Evolutionary conservation across 2,113 vertebrate genomes (phyloP).

Genomic region (Nyctereutes procyonoides): DNA sequence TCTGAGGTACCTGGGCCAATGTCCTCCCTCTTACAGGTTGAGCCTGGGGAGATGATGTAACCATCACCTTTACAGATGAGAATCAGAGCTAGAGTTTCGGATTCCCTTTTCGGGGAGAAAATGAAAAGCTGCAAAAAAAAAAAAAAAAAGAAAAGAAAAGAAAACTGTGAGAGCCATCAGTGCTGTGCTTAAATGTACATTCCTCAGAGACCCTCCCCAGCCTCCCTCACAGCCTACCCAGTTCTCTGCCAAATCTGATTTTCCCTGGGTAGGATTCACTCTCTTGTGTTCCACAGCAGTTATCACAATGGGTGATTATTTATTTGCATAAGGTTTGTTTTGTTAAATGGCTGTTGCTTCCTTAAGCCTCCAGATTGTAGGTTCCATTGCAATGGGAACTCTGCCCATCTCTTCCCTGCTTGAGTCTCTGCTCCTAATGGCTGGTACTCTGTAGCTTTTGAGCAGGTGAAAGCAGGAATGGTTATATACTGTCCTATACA

Average conservation of each 20-base stretch:
- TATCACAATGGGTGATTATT: background rate
- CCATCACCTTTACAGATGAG: background rate
- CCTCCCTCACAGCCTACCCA: too few relatives aligned
- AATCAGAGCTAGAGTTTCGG: background rate
- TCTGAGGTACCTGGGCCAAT: too few relatives aligned
- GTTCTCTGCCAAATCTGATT: background rate
- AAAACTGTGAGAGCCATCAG: accelerated
- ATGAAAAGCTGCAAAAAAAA: background rate
- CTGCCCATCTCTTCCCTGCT: background rate
- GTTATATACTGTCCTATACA: background rate
- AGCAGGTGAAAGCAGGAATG: background rate
- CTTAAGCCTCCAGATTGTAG: background rate
- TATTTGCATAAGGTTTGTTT: background rate
- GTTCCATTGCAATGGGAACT: background rate
- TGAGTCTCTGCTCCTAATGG: background rate
- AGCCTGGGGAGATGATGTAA: background rate
- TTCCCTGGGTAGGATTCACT: background rate
- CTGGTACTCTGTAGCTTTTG: background rate
- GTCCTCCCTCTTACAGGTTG: accelerated
- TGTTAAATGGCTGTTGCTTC: background rate
- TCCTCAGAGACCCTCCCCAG: background rate
- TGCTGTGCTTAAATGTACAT: too few relatives aligned
- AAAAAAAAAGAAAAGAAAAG: background rate
- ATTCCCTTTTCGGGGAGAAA: background rate
- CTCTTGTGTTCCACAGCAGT: background rate